A percentile compares a stretch with the other conserved stretches of the same genome.
Conservation (phyloP, 2,888 invertebrate genomes). For the Athalia cordata region DNA sequence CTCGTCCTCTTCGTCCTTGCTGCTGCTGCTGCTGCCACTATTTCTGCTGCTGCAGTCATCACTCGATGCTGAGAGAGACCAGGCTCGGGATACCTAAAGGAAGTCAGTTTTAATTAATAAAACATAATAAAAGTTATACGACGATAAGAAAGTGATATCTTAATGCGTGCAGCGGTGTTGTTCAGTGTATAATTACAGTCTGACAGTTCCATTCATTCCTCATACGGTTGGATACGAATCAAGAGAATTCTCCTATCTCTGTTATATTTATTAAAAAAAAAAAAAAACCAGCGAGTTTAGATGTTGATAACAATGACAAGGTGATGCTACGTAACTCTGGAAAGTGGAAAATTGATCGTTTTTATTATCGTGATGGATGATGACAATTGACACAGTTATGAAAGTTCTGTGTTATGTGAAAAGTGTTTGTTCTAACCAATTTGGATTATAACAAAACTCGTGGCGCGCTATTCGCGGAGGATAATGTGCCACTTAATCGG, state of each 20-base stretch:
- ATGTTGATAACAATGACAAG: slow-evolving; percentile 31
- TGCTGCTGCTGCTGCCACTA: no score
- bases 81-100: no score
- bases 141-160: no score
- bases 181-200: slow-evolving; percentile 50
- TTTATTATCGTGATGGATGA: slow-evolving; percentile 46
- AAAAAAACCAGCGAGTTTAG: not conserved
- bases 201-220: slow-evolving; percentile 22
- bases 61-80: no score
- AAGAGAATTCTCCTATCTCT: not conserved
- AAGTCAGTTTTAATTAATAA: no score
- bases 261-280: not conserved
- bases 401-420: slow-evolving; percentile 47
- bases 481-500: slow-evolving; percentile 42
- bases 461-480: slow-evolving; percentile 36
- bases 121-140: no score
- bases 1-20: slow-evolving; percentile 19
- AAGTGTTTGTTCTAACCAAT: slow-evolving; percentile 45
- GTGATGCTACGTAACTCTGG: slow-evolving; percentile 44
- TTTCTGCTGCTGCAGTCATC: no score
- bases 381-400: slow-evolving; percentile 47
- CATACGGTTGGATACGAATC: no score
- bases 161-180: no score
- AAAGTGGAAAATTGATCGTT: slow-evolving; percentile 46
- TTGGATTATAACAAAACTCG: slow-evolving; percentile 47